These are phyloP conservation scores for Chalcis sispes DNA, from an alignment of 2,888 invertebrate genomes.

Conservation along the genomic window DNA sequence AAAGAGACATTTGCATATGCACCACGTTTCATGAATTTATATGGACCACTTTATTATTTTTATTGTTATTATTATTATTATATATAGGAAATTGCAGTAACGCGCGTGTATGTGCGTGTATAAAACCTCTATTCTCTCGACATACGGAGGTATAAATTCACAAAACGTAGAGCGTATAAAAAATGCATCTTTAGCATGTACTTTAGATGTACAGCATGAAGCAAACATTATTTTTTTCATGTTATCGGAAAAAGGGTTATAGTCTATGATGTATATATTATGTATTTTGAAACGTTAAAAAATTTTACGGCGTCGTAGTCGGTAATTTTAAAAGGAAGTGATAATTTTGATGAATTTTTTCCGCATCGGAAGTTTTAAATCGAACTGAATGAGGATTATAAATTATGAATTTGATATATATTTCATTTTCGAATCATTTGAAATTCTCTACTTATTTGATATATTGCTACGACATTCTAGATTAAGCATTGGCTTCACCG, in stretches of 20 bases:
- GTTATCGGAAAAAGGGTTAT: too few relatives aligned
- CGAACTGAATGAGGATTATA: too few relatives aligned
- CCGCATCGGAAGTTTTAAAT: too few relatives aligned
- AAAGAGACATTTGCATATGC: constrained; percentile 39
- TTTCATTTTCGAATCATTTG: too few relatives aligned
- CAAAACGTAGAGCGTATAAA: constrained; percentile 39
- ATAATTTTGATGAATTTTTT: neutral
- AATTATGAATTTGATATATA: too few relatives aligned
- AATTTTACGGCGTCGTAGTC: too few relatives aligned
- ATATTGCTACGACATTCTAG: too few relatives aligned
- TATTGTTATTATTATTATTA: constrained; percentile 29
- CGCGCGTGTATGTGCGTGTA: neutral
- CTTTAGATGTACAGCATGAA: constrained; percentile 32
- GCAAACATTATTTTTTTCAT: constrained; percentile 26
- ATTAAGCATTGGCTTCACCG: too few relatives aligned
- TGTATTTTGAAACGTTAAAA: too few relatives aligned
- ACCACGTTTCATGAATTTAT: constrained; percentile 51
- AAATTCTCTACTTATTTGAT: too few relatives aligned
- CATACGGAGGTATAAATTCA: constrained; percentile 31
- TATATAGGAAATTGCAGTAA: constrained; percentile 40
- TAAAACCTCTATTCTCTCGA: neutral
- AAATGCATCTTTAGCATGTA: constrained; percentile 19
- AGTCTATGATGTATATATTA: too few relatives aligned
- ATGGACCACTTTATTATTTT: neutral
- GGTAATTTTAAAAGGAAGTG: neutral